phyloP scores from a whole-genome alignment of 1,140 invertebrate species.

The Dreissena polymorpha region DNA sequence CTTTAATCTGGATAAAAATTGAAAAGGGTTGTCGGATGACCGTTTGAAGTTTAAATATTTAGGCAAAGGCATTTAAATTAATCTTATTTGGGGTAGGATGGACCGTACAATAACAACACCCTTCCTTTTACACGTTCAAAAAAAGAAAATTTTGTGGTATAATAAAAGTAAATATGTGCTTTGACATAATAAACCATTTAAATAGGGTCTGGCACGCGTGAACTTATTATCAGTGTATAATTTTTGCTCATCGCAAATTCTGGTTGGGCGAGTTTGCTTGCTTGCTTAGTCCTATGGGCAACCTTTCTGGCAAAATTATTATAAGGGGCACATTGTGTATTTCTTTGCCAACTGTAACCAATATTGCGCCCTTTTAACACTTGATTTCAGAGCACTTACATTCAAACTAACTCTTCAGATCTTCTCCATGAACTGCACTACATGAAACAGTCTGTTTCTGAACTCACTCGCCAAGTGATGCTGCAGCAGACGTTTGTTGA shows the following conservation, averaged over 20 bases:
- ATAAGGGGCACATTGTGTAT: background rate
- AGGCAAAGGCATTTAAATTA: too few relatives aligned
- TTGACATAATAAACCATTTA: too few relatives aligned
- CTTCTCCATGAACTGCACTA: background rate
- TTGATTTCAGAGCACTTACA: background rate
- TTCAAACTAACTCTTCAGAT: background rate
- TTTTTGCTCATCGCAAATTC: too few relatives aligned
- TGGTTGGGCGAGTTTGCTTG: background rate
- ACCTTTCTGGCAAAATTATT: background rate
- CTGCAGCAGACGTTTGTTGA: conserved; percentile 67
- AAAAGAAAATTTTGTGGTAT: too few relatives aligned
- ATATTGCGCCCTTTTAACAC: background rate
- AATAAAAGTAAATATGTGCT: too few relatives aligned
- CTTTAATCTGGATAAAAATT: background rate
- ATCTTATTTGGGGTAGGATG: too few relatives aligned
- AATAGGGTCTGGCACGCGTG: too few relatives aligned
- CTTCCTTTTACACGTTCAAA: too few relatives aligned
- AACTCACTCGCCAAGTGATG: conserved; percentile 64
- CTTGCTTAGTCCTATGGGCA: background rate
- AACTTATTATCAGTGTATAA: too few relatives aligned
- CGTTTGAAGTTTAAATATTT: background rate
- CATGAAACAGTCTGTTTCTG: conserved; percentile 25
- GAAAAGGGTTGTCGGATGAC: background rate
- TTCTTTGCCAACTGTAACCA: background rate
- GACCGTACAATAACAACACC: too few relatives aligned